phyloP scores from a whole-genome alignment of 1,140 invertebrate species.

The Monochamus saltuarius region DNA sequence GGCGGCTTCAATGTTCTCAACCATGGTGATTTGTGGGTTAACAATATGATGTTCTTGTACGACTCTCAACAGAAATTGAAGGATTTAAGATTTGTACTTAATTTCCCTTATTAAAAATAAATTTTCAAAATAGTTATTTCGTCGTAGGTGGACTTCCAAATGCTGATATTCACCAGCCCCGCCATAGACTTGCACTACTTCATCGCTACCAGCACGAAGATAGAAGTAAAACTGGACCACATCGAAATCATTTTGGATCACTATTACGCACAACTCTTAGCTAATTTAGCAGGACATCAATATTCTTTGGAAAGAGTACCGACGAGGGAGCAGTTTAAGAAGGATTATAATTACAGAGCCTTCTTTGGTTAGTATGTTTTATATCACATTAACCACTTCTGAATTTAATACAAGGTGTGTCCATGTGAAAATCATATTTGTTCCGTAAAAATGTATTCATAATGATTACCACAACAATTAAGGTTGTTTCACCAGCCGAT shows the following conservation, averaged over 20 bases:
- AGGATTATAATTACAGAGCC: slow-evolving; percentile 39
- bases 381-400: no score
- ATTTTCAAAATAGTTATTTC: no score
- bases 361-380: slow-evolving; percentile 44
- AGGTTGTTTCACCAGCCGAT: no score
- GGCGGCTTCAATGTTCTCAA: slow-evolving; percentile 62
- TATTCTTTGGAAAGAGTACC: slow-evolving; percentile 41
- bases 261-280: slow-evolving; percentile 40
- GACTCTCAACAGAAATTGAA: slow-evolving; percentile 52
- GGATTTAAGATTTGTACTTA: slow-evolving; percentile 60
- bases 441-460: no score
- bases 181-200: slow-evolving; percentile 58
- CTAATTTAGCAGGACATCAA: slow-evolving; percentile 34
- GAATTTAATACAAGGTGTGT: no score
- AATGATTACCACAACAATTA: no score
- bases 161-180: slow-evolving; percentile 52
- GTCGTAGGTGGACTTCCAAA: slow-evolving; percentile 58
- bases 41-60: slow-evolving; percentile 67
- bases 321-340: slow-evolving; percentile 36
- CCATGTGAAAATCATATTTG: no score
- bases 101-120: no score
- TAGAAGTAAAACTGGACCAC: slow-evolving; percentile 36
- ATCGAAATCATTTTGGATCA: slow-evolving; percentile 40
- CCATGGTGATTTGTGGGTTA: slow-evolving; percentile 68
- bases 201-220: slow-evolving; percentile 51